A percentile compares a stretch with the other conserved stretches of the same genome.
Evolutionary conservation across 1,140 invertebrate genomes (phyloP).

Genomic region (Nasonia giraulti): DNA sequence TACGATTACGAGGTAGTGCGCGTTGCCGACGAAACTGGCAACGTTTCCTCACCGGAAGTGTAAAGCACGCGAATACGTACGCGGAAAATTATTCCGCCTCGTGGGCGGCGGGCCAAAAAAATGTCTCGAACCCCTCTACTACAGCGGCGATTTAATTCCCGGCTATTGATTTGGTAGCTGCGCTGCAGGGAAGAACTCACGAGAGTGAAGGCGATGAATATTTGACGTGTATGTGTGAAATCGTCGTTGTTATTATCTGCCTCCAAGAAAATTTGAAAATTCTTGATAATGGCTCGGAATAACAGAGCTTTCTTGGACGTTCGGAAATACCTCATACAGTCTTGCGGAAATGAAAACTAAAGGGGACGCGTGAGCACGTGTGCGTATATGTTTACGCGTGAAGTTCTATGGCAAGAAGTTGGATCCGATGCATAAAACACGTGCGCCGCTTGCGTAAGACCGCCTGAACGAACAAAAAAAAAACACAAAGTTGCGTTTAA

Average conservation of each 20-base stretch:
- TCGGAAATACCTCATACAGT: too few species aligned
- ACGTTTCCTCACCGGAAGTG: constrained; percentile 4
- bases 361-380: not conserved
- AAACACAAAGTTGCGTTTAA: too few species aligned
- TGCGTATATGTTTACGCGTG: not conserved
- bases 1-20: not conserved
- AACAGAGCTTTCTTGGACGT: not conserved
- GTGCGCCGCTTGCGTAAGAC: too few species aligned
- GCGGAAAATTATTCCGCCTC: not conserved
- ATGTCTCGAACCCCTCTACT: not conserved
- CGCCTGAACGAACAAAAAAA: too few species aligned
- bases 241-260: too few species aligned
- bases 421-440: too few species aligned
- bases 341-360: too few species aligned
- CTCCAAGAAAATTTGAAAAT: too few species aligned
- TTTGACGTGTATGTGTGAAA: too few species aligned
- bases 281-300: too few species aligned
- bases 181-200: not conserved
- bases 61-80: not conserved
- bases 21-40: constrained; percentile 14
- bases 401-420: not conserved
- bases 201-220: too few species aligned
- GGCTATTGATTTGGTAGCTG: constrained; percentile 2
- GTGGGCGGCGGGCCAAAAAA: constrained; percentile 11
- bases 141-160: not conserved